These are phyloP conservation scores for Linyphia triangularis DNA, from an alignment of 2,888 invertebrate species.

Conservation along the genomic window DNA sequence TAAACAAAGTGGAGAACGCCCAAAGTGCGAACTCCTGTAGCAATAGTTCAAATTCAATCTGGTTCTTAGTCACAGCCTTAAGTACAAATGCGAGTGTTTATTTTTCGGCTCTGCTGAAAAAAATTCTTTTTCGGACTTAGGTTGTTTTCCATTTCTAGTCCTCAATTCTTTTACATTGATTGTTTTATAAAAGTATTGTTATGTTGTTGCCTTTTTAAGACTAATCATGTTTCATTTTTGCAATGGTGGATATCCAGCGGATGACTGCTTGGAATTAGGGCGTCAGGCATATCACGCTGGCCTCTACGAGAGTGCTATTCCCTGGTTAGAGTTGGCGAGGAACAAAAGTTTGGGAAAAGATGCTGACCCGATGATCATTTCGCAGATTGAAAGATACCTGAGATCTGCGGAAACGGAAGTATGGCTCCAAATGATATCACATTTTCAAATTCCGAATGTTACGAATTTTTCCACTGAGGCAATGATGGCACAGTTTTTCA, in stretches of 20 bases:
- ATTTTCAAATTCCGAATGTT: neutral
- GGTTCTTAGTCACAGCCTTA: no score
- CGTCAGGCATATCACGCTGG: slow-evolving; percentile 58
- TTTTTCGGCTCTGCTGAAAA: no score
- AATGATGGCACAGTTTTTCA: no score
- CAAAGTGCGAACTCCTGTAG: no score
- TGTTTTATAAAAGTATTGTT: neutral
- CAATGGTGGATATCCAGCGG: no score
- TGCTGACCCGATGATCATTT: neutral
- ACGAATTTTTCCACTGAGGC: neutral
- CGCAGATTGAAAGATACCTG: slow-evolving; percentile 41
- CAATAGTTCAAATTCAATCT: no score
- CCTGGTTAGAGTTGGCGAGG: slow-evolving; percentile 45
- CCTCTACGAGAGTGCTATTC: slow-evolving; percentile 45
- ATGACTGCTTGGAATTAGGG: slow-evolving; percentile 62
- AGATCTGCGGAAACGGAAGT: slow-evolving; percentile 35
- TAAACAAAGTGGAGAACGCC: no score
- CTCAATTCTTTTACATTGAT: no score
- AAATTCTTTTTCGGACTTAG: no score
- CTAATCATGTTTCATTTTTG: neutral
- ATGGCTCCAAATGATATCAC: neutral
- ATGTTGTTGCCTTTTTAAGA: no score
- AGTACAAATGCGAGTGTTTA: no score
- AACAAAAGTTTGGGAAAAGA: neutral
- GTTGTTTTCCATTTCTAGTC: no score